Evolutionary conservation across 2,113 vertebrate species (phyloP), one percentile per base, ranked within the genome.

Genomic region (Zeus faber): DNA sequence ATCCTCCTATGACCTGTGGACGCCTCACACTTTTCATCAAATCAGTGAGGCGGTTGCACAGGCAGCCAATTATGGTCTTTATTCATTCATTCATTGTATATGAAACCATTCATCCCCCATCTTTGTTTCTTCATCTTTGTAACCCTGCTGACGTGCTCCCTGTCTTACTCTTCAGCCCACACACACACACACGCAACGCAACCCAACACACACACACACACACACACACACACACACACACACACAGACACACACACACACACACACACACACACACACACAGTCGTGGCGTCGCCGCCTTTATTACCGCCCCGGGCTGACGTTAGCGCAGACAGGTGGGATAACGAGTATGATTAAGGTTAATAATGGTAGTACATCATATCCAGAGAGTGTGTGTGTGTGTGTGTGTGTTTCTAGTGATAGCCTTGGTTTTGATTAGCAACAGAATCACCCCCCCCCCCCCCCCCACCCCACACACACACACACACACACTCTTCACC

Each of bases 311-410:
- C 72, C 35, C 49, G 17, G 78, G 84, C 70, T 50, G 63, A 65
- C 72, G 59, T 84, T 77, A 69, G 70, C 1, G 62, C 77, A 81
- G 76, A 79, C 68, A 79, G 83, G 74, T 76, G 65, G 78, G 71
- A 81, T 81, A 83, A 83, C 74, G 46, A 76, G 69, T 62, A 74
- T 55, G 67, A 81, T 81, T 77, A 79, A 65, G 76, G 56, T 70
- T 76, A 75, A 80, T 80, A 74, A 83, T 75, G 69, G 72, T 56
- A 67, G 75, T 68, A 72, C 77, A 67, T 82, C 77, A 82, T 70
- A 47, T 49, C 26, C 39, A 49, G 48, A 54, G 54, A 48, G 62
- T 35, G 39, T 29, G 2, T 48, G 62, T 61, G 27, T 43, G 49
- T 54, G 20, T 22, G 20, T n/a, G n/a, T n/a, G 29, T 62, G 43